These are phyloP conservation scores for Ailurus styani DNA, from an alignment of 2,113 vertebrate species.

Conservation along the genomic window DNA sequence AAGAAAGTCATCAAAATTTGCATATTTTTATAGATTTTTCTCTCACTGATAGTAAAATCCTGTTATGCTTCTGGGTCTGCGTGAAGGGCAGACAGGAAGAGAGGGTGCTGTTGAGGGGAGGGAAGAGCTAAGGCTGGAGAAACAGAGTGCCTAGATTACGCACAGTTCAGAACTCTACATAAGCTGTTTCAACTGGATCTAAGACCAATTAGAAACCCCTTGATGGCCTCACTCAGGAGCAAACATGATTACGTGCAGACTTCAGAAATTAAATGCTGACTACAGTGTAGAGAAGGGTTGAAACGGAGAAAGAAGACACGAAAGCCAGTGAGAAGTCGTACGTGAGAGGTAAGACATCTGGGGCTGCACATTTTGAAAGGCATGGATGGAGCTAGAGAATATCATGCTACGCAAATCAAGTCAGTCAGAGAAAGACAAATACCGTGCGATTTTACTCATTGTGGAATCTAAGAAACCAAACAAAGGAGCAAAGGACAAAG, in stretches of 20 bases:
- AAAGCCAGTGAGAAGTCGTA: background rate
- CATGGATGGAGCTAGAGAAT: background rate
- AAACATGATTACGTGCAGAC: background rate
- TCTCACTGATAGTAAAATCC: background rate
- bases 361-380: too few relatives aligned
- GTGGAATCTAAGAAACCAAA: background rate
- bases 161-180: background rate
- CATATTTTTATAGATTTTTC: background rate
- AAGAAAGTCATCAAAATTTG: background rate
- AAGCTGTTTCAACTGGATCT: background rate
- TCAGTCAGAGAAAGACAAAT: background rate
- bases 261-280: background rate
- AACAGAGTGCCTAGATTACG: too few relatives aligned
- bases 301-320: background rate
- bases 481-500: background rate
- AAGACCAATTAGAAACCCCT: background rate
- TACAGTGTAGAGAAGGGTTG: background rate
- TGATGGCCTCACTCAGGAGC: background rate
- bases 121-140: background rate
- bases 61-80: background rate
- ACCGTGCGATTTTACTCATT: background rate
- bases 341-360: background rate
- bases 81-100: background rate
- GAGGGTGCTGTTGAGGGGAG: rapidly evolving
- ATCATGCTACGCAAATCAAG: background rate